phyloP scores from a whole-genome alignment of 2,888 invertebrate species.

The Azorinus chamasolen region DNA sequence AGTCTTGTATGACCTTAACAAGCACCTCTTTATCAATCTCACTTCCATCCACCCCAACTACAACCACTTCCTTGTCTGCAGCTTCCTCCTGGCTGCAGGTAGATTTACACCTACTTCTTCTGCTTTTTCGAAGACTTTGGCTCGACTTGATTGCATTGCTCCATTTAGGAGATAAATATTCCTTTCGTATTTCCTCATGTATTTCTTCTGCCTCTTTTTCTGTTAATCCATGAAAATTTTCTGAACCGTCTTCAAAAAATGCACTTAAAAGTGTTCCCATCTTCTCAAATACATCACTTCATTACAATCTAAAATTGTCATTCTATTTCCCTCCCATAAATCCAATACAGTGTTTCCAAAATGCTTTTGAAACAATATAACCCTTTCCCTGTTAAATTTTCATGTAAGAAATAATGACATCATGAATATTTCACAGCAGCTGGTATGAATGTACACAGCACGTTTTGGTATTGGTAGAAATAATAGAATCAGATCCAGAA shows the following conservation, averaged over 20 bases:
- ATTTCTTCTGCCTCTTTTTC: slow-evolving; percentile 45
- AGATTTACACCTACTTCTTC: not conserved
- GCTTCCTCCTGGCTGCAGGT: not conserved
- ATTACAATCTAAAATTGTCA: too few relatives aligned
- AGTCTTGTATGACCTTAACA: slow-evolving; percentile 50
- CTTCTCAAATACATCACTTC: too few relatives aligned
- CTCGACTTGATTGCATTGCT: slow-evolving; percentile 28
- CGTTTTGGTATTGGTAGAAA: too few relatives aligned
- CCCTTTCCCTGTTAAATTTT: too few relatives aligned
- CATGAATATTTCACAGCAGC: too few relatives aligned
- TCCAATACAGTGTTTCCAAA: too few relatives aligned
- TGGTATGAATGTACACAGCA: too few relatives aligned
- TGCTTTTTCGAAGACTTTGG: not conserved
- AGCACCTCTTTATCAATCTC: slow-evolving; percentile 40
- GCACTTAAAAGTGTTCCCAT: slow-evolving; percentile 53
- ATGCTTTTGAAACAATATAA: too few relatives aligned
- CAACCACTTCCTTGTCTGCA: slow-evolving; percentile 17
- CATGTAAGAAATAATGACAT: too few relatives aligned
- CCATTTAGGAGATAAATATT: slow-evolving; percentile 59
- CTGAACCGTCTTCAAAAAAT: slow-evolving; percentile 43
- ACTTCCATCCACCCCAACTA: slow-evolving; percentile 48
- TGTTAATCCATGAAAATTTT: slow-evolving; percentile 41
- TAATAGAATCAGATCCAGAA: too few relatives aligned
- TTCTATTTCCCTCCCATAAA: too few relatives aligned
- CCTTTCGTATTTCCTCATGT: slow-evolving; percentile 51